Base-by-base conservation (phyloP, 2,113 vertebrate genomes). In the Ifrita kowaldi region DNA sequence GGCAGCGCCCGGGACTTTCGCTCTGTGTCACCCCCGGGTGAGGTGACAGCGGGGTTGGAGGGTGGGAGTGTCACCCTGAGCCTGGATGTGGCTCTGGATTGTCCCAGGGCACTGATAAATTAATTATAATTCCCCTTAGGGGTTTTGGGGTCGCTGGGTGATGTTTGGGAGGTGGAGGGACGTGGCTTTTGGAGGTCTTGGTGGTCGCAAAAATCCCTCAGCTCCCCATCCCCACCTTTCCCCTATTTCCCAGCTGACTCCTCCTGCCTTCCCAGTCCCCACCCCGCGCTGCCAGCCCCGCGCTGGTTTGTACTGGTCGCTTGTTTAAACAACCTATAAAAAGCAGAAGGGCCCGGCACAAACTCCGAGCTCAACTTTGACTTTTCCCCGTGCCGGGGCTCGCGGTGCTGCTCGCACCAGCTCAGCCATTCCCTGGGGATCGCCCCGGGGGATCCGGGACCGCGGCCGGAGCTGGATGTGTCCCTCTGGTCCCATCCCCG, bases 241-340 rank as follows among this genome's bases (percentile, higher is more conserved):
- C 73, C 69, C 84, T 32, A 3, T 6, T 95, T 90, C 91, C 91
- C 95, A 42, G 49, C n/a, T 0, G 32, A 21, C 53, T 44, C 84
- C 70, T 32, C 8, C 71, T 2, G 20, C 39, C 28, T 16, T 8
- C 65, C 85, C 75, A 21, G 49, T 55, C 30, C 56, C 49, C 47
- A 4, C 26, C 42, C 71, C 0, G 27, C 1, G 7, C 89, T 33
- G 33, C 50, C 11, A 6, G 55, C 55, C 32, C 60, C 1, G 24
- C 13, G 37, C 95, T 91, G 94, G 84, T 93, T 86, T 76, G 22
- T 74, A 33, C 94, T 86, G 90, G 82, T 73, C 59, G 2, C 44
- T 79, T 91, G 44, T 94, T 86, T 90, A 86, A 94, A 90, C 83
- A 95, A 67, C 88, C 95, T 92, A 94, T 88, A 94, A 95, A 97